A percentile compares a stretch with the other conserved stretches of the same genome.
These are phyloP conservation scores for Xanthorhoe spadicearia DNA, from an alignment of 2,888 invertebrate species.

Conservation along the genomic window DNA sequence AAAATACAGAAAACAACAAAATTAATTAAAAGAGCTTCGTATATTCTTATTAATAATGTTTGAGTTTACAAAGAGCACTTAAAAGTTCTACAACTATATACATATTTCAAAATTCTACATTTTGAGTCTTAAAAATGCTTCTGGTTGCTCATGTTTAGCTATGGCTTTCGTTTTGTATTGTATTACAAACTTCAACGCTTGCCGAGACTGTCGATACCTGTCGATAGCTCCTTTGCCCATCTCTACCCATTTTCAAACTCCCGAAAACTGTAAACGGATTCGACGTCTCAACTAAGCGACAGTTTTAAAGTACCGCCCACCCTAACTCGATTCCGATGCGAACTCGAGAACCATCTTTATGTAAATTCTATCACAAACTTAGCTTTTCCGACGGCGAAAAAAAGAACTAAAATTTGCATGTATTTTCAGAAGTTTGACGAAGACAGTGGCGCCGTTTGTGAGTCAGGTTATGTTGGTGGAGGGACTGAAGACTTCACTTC, in stretches of 20 bases:
- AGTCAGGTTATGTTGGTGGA: conserved; percentile 49
- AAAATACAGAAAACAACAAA: no score
- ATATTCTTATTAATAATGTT: no score
- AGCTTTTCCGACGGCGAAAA: conserved; percentile 53
- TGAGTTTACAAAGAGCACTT: no score
- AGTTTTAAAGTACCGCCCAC: conserved; percentile 79
- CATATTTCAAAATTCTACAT: no score
- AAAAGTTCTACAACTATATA: no score
- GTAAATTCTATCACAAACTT: conserved; percentile 73
- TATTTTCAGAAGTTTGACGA: conserved; percentile 38
- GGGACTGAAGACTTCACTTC: conserved; percentile 55
- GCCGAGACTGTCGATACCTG: conserved; percentile 5
- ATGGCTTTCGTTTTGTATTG: no score
- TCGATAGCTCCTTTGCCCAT: conserved; percentile 35
- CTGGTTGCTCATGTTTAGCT: no score
- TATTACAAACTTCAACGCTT: no score
- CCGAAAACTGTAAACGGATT: conserved; percentile 81
- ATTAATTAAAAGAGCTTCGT: no score
- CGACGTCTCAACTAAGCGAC: conserved; percentile 82
- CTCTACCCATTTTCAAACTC: conserved; percentile 56
- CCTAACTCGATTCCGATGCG: conserved; percentile 81
- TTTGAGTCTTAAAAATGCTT: no score
- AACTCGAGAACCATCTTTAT: conserved; percentile 78
- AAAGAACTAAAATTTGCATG: conserved; percentile 45
- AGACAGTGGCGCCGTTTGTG: conserved; percentile 36